Base-by-base conservation (phyloP, 2,113 vertebrate genomes). In the Bagarius yarrelli region DNA sequence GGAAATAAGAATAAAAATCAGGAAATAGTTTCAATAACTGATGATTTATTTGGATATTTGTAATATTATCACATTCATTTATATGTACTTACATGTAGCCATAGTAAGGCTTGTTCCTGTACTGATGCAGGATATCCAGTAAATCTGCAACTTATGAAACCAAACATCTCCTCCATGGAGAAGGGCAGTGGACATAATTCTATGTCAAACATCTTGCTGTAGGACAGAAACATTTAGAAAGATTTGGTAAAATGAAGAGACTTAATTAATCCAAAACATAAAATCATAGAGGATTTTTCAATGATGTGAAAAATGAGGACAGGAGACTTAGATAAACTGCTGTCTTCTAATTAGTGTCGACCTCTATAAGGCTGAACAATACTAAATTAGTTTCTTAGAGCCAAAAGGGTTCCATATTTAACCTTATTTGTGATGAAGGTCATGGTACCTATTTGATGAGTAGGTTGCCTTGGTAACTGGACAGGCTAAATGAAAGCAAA, bases 91-190 rank as follows among this genome's bases (percentile, higher is more conserved):
- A 99, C 98, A 87, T 99, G 98, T 76, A 99, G 94, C 98, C 98
- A 99, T 55, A 99, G 94, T 85, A 99, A 90, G 2, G 98, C 98
- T 90, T 99, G 98, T 85, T 99, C 97, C 86, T 99, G 98, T 79
- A 98, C 97, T 36, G 97, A 98, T 5, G 98, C 97, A 13, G 98
- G 96, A 84, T 98, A 98, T 55, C 98, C 98, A 14, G 96, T 96
- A 91, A 99, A 99, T 79, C 98, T 93, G 89, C 98, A 99, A 84
- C 97, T 98, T 85, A 99, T 98, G 90, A 99, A 99, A 79, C 97
- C 96, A 88, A 99, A 99, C 98, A 99, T 99, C 91, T 99, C 98
- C 87, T 99, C 98, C 98, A 99, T 95, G 84, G 97, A 98, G 91
- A 99, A 99, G 13, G 98, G 98, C 36, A 99, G 93, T 50, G 98